phyloP scores from a whole-genome alignment of 2,888 invertebrate species.

The Eupithecia tripunctaria region DNA sequence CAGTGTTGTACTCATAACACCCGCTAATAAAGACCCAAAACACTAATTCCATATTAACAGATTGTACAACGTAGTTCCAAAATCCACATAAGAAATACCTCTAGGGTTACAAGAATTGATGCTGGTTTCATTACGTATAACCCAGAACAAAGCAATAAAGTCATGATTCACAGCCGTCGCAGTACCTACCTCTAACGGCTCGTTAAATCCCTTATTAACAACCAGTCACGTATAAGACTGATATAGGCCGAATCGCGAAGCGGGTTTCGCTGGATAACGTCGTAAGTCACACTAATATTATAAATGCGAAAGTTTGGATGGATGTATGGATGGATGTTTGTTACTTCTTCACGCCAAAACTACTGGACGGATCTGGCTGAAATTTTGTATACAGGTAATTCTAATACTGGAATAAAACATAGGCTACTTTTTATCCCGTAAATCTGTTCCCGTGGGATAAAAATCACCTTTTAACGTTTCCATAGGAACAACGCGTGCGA shows the following conservation, averaged over 20 bases:
- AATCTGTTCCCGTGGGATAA: no score
- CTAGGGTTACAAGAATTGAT: slow-evolving; percentile 6
- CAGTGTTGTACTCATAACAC: background rate
- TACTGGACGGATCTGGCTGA: no score
- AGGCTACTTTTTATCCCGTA: no score
- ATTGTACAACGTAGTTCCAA: slow-evolving; percentile 2
- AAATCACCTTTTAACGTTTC: no score
- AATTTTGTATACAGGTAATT: no score
- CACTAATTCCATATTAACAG: background rate
- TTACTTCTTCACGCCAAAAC: no score
- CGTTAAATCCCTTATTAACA: slow-evolving; percentile 27
- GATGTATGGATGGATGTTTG: no score
- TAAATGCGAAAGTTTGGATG: no score
- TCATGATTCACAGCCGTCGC: slow-evolving; percentile 26
- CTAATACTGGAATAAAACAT: no score
- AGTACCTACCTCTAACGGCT: slow-evolving; percentile 19
- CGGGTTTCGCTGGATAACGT: background rate
- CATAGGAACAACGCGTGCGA: no score
- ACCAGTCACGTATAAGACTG: slow-evolving; percentile 29
- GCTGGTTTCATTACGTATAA: slow-evolving; percentile 22
- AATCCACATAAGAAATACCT: background rate
- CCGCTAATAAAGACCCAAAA: background rate
- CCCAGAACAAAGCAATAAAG: slow-evolving; percentile 31
- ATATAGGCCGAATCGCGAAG: slow-evolving; percentile 9
- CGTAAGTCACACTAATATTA: no score